Base-by-base conservation (phyloP, 2,797 vertebrate species). In the Lutjanus argentimaculatus region DNA sequence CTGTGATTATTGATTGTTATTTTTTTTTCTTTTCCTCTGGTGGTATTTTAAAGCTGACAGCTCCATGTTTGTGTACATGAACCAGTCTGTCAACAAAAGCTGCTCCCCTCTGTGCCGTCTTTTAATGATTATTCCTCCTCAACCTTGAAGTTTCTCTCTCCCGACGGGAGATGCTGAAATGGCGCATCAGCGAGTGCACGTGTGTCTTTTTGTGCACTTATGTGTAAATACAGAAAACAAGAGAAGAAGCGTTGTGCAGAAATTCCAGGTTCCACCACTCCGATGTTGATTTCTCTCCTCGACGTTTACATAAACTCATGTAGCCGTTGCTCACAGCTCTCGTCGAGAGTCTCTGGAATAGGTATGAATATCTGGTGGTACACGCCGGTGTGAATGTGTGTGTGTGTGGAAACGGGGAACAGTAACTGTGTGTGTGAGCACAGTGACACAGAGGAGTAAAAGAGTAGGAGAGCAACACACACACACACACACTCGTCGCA, bases 161-260 rank as follows among this genome's bases (percentile, higher is more conserved):
- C 66, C 73, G 22, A 82, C 48, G 78, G 65, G 74, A 79, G 80
- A 73, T 48, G 30, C 69, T 83, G 67, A 79, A 73, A 71, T 77
- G 75, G 79, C 3, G 49, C 64, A 67, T 83, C 67, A 69, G 74
- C 68, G 69, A 68, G 74, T 71, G 75, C 48, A 36, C 73, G 75
- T 82, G 71, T 67, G 79, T 71, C 74, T 75, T 25, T 69, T 84
- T 91, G 89, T 91, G 85, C 89, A 85, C 83, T 83, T 83, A 40
- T 78, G 84, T 85, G 89, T 84, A 74, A 80, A 90, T 62, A 87
- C 70, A 88, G 90, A 83, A 85, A 88, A 87, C 65, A 85, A 36
- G 58, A 85, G 74, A 81, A 83, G 61, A 86, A 77, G 61, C 45
- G 67, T 93, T 94, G 92, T 94, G 92, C 91, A 83, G 90, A 82